phyloP scores from a whole-genome alignment of 2,797 vertebrate species.

The Centropyge bicolor region DNA sequence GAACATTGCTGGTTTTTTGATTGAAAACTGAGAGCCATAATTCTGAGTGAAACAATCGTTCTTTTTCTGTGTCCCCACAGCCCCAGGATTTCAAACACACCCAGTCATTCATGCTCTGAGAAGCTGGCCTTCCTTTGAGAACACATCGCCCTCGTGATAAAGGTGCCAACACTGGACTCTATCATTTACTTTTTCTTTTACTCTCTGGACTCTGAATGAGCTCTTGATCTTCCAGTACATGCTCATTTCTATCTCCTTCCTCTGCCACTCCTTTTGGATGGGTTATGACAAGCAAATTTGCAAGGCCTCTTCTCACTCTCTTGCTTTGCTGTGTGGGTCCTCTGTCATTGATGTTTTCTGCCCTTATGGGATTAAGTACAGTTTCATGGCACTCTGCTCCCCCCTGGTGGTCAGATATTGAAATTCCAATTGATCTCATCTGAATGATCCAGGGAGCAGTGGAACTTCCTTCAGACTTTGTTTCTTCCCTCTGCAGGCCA shows the following conservation, averaged over 20 bases:
- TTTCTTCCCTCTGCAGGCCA: conserved; percentile 53
- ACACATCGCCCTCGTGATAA: conserved; percentile 18
- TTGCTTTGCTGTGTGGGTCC: conserved; percentile 55
- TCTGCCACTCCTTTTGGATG: neutral
- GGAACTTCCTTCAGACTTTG: neutral
- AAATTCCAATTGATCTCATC: conserved; percentile 20
- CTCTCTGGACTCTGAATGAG: conserved; percentile 56
- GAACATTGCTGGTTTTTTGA: conserved; percentile 10
- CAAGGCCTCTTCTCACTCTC: conserved; percentile 51
- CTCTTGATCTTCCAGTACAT: conserved; percentile 50
- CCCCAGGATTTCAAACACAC: conserved; percentile 97
- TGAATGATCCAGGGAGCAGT: neutral
- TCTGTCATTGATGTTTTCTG: conserved; percentile 44
- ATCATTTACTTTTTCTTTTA: neutral
- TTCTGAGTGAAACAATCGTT: neutral
- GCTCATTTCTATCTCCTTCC: conserved; percentile 37
- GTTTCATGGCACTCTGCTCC: conserved; percentile 61
- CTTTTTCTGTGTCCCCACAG: conserved; percentile 44
- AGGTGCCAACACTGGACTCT: conserved; percentile 72
- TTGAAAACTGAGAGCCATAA: neutral
- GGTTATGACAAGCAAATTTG: conserved; percentile 24
- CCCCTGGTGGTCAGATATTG: conserved; percentile 69
- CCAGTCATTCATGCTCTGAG: conserved; percentile 94
- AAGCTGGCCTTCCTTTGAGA: conserved; percentile 61
- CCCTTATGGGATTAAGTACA: conserved; percentile 39